phyloP scores from a whole-genome alignment of 1,140 invertebrate genomes.

The Geopemphigus sp. region DNA sequence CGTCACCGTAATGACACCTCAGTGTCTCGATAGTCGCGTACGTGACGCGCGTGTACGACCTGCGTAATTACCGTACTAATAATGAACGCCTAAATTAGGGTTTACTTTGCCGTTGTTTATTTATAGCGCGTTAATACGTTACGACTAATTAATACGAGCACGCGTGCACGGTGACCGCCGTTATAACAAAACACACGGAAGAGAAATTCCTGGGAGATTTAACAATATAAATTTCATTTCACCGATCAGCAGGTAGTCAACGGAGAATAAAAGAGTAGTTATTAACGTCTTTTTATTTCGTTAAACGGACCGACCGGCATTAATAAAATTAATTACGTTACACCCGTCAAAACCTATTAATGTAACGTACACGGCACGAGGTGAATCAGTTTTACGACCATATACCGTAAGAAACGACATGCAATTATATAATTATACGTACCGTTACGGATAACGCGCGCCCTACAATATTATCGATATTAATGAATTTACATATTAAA shows the following conservation, averaged over 20 bases:
- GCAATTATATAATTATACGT: no score
- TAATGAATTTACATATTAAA: neutral
- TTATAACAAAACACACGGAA: constrained; percentile 2
- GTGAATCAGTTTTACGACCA: neutral
- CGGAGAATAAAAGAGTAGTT: neutral
- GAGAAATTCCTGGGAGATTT: constrained; percentile 11
- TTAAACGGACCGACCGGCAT: neutral
- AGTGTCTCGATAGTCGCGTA: no score
- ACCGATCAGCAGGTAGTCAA: constrained; percentile 38
- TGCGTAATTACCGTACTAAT: neutral
- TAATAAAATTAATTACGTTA: constrained; percentile 35
- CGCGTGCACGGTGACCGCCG: neutral
- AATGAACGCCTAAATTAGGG: no score
- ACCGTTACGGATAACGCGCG: neutral
- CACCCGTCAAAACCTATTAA: neutral
- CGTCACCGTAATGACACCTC: no score
- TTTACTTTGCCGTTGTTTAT: neutral
- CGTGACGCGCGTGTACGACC: no score
- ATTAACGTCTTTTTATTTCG: constrained; percentile 21
- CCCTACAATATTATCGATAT: neutral
- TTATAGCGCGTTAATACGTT: neutral
- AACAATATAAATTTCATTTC: constrained; percentile 32
- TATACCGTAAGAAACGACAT: neutral
- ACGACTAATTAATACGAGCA: neutral
- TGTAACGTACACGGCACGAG: neutral